Evolutionary conservation across 1,140 invertebrate species (phyloP).

Genomic region (Drosophila micromelanica): DNA sequence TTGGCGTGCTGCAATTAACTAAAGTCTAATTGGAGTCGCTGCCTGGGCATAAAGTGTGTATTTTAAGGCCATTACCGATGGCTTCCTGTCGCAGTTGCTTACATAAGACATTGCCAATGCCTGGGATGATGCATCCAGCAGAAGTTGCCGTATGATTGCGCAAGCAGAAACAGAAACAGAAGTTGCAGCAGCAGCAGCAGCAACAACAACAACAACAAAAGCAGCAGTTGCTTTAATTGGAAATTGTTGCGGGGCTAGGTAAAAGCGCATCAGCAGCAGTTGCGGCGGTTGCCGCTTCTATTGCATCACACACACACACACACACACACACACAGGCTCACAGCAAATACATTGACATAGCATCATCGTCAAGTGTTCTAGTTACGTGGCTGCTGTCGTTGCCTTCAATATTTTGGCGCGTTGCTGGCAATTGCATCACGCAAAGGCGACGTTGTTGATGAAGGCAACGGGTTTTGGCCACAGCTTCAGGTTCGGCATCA

Average conservation of each 20-base stretch:
- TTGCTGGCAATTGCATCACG: slow-evolving; percentile 79
- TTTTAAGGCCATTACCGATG: slow-evolving; percentile 81
- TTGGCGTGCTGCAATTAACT: slow-evolving; percentile 76
- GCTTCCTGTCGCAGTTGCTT: slow-evolving; percentile 69
- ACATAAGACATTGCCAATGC: slow-evolving; percentile 46
- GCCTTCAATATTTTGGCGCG: slow-evolving; percentile 80
- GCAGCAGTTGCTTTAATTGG: slow-evolving; percentile 64
- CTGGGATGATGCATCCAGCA: slow-evolving; percentile 64
- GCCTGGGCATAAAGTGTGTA: slow-evolving; percentile 78
- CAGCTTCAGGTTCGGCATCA: slow-evolving; percentile 21
- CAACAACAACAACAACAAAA: slow-evolving; percentile 41
- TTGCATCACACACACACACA: slow-evolving; percentile 42
- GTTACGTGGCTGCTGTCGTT: slow-evolving; percentile 79
- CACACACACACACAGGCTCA: slow-evolving; percentile 18
- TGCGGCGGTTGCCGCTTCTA: slow-evolving; percentile 9
- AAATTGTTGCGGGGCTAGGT: slow-evolving; percentile 51
- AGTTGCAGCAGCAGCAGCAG: slow-evolving; percentile 30
- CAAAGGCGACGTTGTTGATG: slow-evolving; percentile 51
- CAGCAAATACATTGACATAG: slow-evolving; percentile 17
- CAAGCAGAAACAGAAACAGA: slow-evolving; percentile 61
- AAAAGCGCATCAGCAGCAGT: slow-evolving; percentile 43
- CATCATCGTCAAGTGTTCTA: slow-evolving; percentile 78
- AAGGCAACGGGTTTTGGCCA: slow-evolving; percentile 65
- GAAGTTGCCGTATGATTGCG: slow-evolving; percentile 76
- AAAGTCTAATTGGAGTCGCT: slow-evolving; percentile 69